Conservation (phyloP, 2,888 invertebrate genomes). For the Steinernema scapterisci region DNA sequence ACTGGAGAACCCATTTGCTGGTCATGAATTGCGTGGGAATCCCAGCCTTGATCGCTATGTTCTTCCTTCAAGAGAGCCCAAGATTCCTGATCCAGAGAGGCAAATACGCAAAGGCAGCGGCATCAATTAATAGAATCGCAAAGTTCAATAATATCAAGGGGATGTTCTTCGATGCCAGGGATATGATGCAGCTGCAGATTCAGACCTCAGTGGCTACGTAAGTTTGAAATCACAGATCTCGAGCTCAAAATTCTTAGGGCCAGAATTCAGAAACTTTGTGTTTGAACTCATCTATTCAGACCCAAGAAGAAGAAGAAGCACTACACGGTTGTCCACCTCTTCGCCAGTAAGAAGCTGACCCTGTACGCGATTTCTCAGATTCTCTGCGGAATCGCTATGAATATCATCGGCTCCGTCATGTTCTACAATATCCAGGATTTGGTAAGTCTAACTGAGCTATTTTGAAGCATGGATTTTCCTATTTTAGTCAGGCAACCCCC, state of each 20-base stretch:
- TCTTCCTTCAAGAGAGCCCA: slow-evolving; percentile 38
- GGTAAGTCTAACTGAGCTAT: slow-evolving; percentile 21
- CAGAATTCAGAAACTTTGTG: no score
- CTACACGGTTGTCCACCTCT: slow-evolving; percentile 40
- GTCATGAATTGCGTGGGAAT: slow-evolving; percentile 35
- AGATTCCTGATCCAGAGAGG: slow-evolving; percentile 39
- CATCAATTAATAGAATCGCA: slow-evolving; percentile 39
- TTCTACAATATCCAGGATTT: slow-evolving; percentile 44
- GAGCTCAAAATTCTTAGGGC: no score
- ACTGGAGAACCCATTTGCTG: slow-evolving; percentile 37
- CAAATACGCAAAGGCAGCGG: slow-evolving; percentile 37
- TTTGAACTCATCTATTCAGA: no score
- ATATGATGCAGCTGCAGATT: slow-evolving; percentile 36
- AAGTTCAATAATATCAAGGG: slow-evolving; percentile 36
- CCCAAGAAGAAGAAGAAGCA: slow-evolving; percentile 34
- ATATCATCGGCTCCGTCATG: slow-evolving; percentile 38
- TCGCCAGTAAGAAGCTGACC: slow-evolving; percentile 38
- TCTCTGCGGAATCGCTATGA: slow-evolving; percentile 40
- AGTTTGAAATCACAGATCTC: no score
- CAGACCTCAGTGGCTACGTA: background rate
- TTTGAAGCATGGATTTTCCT: background rate
- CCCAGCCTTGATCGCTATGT: slow-evolving; percentile 35
- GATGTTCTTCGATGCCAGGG: slow-evolving; percentile 34
- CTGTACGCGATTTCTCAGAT: slow-evolving; percentile 43
- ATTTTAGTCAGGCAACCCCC: slow-evolving; percentile 40